Conservation (phyloP, 2,797 vertebrate genomes). For the Heterohyrax brucei region DNA sequence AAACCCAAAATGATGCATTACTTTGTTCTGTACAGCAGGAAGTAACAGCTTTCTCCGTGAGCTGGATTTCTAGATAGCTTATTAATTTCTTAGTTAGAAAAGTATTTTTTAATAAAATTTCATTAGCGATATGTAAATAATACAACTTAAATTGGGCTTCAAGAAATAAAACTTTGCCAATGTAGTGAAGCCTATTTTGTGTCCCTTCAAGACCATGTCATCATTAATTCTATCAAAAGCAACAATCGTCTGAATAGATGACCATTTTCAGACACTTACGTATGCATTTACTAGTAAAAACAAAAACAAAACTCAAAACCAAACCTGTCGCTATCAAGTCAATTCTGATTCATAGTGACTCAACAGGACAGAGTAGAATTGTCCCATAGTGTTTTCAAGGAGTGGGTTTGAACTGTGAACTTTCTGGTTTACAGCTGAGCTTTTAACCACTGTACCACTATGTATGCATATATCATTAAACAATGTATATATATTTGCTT, state of each 20-base stretch:
- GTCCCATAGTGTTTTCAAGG: no score
- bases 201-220: neutral
- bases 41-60: neutral
- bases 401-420: no score
- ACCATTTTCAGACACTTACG: neutral
- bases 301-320: no score
- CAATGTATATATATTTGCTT: neutral
- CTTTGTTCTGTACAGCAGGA: neutral
- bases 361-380: no score
- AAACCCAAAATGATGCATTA: neutral
- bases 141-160: neutral
- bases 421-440: no score
- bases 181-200: neutral
- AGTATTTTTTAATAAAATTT: neutral
- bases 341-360: no score
- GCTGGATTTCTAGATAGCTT: neutral
- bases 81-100: slow-evolving; percentile 15
- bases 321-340: no score
- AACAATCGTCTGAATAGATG: neutral
- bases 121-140: neutral
- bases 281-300: neutral
- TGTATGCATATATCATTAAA: neutral
- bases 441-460: no score
- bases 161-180: neutral
- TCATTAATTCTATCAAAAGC: neutral